Conservation (phyloP, 2,113 vertebrate species). For the Oryzias celebensis region DNA sequence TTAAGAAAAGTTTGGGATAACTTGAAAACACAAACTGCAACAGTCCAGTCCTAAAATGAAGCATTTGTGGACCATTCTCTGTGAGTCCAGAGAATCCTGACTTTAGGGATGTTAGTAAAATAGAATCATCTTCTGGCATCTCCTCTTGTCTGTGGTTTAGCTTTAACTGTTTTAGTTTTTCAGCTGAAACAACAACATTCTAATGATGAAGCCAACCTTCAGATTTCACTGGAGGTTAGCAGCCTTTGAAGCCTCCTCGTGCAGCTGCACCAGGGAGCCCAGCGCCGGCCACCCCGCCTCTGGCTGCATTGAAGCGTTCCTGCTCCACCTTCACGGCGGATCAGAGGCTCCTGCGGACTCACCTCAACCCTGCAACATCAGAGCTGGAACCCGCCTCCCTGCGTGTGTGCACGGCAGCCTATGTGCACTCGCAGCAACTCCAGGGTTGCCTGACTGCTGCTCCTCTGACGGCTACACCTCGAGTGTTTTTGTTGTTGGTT, state of each 20-base stretch:
- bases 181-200: no score
- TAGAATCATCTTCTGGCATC: no score
- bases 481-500: slow-evolving; percentile 15
- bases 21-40: no score
- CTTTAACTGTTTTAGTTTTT: no score
- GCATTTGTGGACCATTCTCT: no score
- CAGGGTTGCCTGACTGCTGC: slow-evolving; percentile 1
- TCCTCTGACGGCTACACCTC: slow-evolving; percentile 21
- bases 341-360: slow-evolving; percentile 47
- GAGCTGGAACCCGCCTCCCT: slow-evolving; percentile 26
- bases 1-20: no score
- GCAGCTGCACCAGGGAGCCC: slow-evolving; percentile 37
- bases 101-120: no score
- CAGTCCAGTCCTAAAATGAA: no score
- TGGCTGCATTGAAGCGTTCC: slow-evolving; percentile 41
- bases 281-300: slow-evolving; percentile 8
- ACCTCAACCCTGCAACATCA: slow-evolving; percentile 26
- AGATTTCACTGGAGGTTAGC: slow-evolving; percentile 9
- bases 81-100: no score
- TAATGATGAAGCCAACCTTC: neutral
- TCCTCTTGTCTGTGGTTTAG: no score
- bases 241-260: slow-evolving; percentile 57
- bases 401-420: slow-evolving; percentile 1
- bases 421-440: slow-evolving; percentile 7
- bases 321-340: slow-evolving; percentile 32